Conservation (phyloP, 2,113 vertebrate species). For the Pomatorhinus ruficollis region DNA sequence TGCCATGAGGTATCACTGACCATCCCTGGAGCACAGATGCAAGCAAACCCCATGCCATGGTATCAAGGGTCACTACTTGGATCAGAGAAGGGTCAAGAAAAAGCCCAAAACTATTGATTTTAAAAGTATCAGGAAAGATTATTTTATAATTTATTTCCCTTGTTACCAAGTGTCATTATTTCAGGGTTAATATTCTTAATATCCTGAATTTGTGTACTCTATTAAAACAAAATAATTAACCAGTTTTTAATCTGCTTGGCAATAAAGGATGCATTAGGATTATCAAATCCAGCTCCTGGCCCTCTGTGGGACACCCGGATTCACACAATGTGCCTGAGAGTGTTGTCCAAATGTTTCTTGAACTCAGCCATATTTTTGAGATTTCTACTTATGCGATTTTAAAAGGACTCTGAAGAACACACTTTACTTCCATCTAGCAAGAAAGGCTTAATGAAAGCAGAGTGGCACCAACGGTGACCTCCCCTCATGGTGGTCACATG, state of each 20-base stretch:
- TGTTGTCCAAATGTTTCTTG: not conserved
- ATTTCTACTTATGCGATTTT: not conserved
- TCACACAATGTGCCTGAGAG: not conserved
- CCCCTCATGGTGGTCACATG: rapidly evolving
- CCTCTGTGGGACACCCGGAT: not conserved
- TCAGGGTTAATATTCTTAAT: not conserved
- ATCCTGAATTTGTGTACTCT: not conserved
- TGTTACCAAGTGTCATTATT: not conserved
- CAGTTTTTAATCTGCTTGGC: not conserved
- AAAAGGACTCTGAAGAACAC: not conserved
- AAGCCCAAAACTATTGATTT: not conserved
- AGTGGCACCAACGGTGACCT: not conserved
- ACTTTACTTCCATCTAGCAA: not conserved
- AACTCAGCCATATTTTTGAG: not conserved
- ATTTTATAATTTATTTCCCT: not conserved
- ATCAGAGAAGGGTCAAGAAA: not conserved
- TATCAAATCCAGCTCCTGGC: not conserved
- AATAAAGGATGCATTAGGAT: not conserved
- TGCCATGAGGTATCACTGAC: not conserved
- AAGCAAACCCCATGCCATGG: rapidly evolving
- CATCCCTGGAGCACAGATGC: not conserved
- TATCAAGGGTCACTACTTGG: not conserved
- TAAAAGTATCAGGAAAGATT: not conserved
- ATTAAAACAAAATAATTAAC: not conserved
- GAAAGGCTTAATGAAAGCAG: not conserved